Evolutionary conservation across 1,140 invertebrate species (phyloP).

Genomic region (Halesus radiatus): DNA sequence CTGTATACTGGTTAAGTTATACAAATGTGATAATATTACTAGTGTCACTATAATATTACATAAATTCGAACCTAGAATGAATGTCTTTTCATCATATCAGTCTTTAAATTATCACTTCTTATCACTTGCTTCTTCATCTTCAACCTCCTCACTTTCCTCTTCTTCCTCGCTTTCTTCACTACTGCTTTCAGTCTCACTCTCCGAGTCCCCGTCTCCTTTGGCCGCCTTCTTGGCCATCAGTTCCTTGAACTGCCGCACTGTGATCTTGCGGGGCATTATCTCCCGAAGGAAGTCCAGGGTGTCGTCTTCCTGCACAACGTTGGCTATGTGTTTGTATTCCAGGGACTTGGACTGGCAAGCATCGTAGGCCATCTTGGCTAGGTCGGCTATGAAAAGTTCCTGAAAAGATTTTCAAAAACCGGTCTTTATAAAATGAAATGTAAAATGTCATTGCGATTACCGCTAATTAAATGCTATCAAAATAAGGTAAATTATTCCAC

Average conservation of each 20-base stretch:
- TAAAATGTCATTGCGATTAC: too few relatives aligned
- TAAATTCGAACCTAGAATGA: too few relatives aligned
- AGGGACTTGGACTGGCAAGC: constrained; percentile 65
- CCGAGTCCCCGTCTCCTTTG: constrained; percentile 62
- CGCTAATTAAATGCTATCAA: too few relatives aligned
- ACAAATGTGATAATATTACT: too few relatives aligned
- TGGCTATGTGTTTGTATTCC: constrained; percentile 79
- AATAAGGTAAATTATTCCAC: too few relatives aligned
- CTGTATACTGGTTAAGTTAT: too few relatives aligned
- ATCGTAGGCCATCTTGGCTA: constrained; percentile 74
- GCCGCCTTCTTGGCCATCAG: constrained; percentile 74
- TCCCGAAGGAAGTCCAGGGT: constrained; percentile 78
- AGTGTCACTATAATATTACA: too few relatives aligned
- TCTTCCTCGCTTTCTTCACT: constrained; percentile 48
- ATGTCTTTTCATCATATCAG: too few relatives aligned
- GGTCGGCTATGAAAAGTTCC: constrained; percentile 78
- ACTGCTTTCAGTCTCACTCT: constrained; percentile 58
- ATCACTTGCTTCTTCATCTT: background rate
- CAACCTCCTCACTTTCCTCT: constrained; percentile 56
- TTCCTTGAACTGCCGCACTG: constrained; percentile 76
- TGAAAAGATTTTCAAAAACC: constrained; percentile 59
- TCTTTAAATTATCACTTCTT: constrained; percentile 13
- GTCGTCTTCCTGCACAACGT: constrained; percentile 77
- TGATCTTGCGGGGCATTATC: constrained; percentile 81
- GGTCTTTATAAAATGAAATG: too few relatives aligned